phyloP scores from a whole-genome alignment of 2,113 vertebrate species.

The Crotalus viridis region DNA sequence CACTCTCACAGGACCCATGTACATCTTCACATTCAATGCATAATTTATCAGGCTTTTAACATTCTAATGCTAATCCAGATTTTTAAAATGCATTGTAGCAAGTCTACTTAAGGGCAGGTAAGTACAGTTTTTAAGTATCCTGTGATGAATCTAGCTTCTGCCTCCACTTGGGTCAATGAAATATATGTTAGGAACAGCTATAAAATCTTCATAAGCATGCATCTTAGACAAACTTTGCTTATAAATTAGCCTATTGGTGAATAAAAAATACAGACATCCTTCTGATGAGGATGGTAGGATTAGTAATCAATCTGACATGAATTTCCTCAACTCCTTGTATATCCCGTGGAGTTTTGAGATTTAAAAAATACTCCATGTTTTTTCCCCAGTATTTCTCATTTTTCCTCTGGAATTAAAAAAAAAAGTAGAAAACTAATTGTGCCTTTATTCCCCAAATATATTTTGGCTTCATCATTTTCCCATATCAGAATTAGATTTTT shows the following conservation, averaged over 20 bases:
- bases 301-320: not conserved
- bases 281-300: not conserved
- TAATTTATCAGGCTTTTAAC: not conserved
- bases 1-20: not conserved
- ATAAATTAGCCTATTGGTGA: not conserved
- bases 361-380: not conserved
- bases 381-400: not conserved
- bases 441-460: not conserved
- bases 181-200: not conserved
- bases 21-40: not conserved
- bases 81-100: not conserved
- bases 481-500: too few relatives aligned
- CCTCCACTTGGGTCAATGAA: not conserved
- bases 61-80: not conserved
- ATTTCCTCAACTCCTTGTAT: not conserved
- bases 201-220: not conserved
- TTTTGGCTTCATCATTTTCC: not conserved
- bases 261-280: not conserved
- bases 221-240: not conserved
- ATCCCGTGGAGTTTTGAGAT: not conserved
- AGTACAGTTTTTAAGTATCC: not conserved
- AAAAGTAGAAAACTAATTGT: not conserved
- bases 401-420: not conserved
- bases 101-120: not conserved
- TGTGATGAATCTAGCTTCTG: not conserved